A percentile compares a stretch with the other conserved stretches of the same genome.
Conservation (phyloP, 2,113 vertebrate genomes). For the Cettia cetti region DNA sequence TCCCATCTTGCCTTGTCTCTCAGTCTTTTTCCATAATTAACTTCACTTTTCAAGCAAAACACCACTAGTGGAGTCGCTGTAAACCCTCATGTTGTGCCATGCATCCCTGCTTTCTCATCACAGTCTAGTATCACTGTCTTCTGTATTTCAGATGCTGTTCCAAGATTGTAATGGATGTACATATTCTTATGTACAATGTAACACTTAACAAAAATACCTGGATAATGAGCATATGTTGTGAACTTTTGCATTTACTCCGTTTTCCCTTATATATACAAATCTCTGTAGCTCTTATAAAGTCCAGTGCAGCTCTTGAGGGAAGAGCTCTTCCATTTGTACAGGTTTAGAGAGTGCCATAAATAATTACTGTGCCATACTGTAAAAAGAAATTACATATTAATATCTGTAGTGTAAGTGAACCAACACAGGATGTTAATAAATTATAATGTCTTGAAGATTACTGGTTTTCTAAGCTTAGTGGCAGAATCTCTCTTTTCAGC, state of each 20-base stretch:
- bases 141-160: not conserved
- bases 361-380: not conserved
- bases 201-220: not conserved
- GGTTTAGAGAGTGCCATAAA: not conserved
- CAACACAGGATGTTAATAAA: not conserved
- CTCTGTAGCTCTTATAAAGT: not conserved
- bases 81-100: not conserved
- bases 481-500: not conserved
- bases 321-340: not conserved
- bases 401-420: not conserved
- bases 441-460: not conserved
- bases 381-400: conserved; percentile 17
- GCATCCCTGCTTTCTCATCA: not conserved
- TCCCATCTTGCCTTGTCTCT: not conserved
- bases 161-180: not conserved
- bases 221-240: not conserved
- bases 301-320: not conserved
- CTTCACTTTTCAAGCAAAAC: not conserved
- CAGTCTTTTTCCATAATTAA: not conserved
- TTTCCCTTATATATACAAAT: not conserved
- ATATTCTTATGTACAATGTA: not conserved
- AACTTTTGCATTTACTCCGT: not conserved
- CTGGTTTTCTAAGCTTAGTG: not conserved
- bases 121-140: not conserved
- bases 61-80: not conserved